Evolutionary conservation across 2,888 invertebrate genomes (phyloP), one percentile per base, ranked within the genome.

Genomic region (Drosophila limbata): DNA sequence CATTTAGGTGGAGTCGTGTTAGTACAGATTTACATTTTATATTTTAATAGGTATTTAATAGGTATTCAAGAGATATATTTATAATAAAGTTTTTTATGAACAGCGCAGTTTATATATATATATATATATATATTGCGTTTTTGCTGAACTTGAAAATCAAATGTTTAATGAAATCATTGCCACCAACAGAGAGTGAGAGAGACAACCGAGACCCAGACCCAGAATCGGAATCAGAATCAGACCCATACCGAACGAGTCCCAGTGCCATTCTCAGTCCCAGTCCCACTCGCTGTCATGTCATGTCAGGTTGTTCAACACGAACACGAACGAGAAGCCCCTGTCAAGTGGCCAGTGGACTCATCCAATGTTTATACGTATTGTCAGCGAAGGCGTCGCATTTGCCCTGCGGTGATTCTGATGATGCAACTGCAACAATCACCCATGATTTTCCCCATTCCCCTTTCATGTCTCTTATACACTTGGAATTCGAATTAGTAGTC

Each of bases 131-230:
- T n/a, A 48, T 52, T 9, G 42, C 39, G 40, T 50, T 21, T 44
- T 25, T 52, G 47, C 66, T 86, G 84, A 86, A 85, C 84, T 88
- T 85, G 84, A 78, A 84, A 85, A 84, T 87, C 75, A 87, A 85
- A 79, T 84, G 70, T 74, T 87, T 84, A 88, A 89, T 85, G 77
- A 89, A 85, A 87, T 88, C 87, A 85, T 79, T 87, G 84, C 72
- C 86, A 73, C 42, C 31, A 72, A 69, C 71, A 45, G 45, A 39
- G 47, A 44, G 28, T 6, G 28, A 28, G 28, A 5, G 25, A 25
- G 25, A 25, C 5, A 25, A 50, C 10, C n/a, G 15, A 31, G 11
- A 33, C 33, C 31, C 11, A 48, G 31, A 48, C 6, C 3, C 33
- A 50, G 17, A 11, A 13, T 9, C n/a, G n/a, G 25, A 9, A 4